Evolutionary conservation across 2,888 invertebrate genomes (phyloP).

Genomic region (Petrolisthes cinctipes): DNA sequence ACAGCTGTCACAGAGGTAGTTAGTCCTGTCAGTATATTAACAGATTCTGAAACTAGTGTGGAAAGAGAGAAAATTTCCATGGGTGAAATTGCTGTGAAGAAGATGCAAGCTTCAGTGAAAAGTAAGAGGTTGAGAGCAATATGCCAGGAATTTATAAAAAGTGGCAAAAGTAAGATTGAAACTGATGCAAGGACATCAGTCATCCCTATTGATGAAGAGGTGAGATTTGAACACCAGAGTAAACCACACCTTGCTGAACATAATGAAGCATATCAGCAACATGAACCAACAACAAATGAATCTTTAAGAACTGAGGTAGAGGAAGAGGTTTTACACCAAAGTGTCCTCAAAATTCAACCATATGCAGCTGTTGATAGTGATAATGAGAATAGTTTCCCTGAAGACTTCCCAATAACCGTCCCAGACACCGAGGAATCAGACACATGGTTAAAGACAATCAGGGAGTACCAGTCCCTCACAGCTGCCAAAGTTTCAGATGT

Average conservation of each 20-base stretch:
- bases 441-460: constrained; percentile 28
- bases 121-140: neutral
- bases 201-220: neutral
- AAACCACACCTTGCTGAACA: neutral
- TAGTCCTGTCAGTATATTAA: neutral
- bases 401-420: constrained; percentile 17
- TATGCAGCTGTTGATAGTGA: constrained; percentile 22
- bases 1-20: neutral
- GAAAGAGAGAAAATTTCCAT: neutral
- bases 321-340: neutral
- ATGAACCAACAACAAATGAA: neutral
- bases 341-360: neutral
- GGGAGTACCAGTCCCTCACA: constrained; percentile 21
- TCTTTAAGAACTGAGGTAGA: no score
- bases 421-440: constrained; percentile 28
- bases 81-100: neutral
- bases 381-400: constrained; percentile 14
- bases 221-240: neutral
- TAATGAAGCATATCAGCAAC: neutral
- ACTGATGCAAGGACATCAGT: neutral
- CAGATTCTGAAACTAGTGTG: neutral
- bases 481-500: neutral
- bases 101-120: neutral
- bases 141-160: neutral
- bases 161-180: neutral